phyloP scores from a whole-genome alignment of 2,113 vertebrate genomes.

The Lutjanus erythropterus region DNA sequence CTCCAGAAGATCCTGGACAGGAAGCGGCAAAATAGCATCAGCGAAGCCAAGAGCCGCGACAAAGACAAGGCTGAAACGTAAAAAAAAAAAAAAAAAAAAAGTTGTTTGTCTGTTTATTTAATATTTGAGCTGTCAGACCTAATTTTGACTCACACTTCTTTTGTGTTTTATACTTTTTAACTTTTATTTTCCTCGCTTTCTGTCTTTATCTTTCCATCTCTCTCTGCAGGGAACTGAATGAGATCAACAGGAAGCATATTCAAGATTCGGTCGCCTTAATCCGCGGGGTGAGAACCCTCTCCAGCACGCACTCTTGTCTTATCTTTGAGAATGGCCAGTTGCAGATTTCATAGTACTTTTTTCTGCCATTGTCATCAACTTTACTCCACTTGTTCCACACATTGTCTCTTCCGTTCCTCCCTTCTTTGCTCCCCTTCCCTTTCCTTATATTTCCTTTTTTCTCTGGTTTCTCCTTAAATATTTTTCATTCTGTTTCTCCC shows the following conservation, averaged over 20 bases:
- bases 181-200: not conserved
- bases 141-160: not conserved
- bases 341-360: constrained; percentile 1
- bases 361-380: constrained; percentile 31
- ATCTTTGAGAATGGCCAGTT: constrained; percentile 30
- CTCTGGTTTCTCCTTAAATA: not conserved
- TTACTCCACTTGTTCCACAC: not conserved
- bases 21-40: constrained; percentile 91
- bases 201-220: not conserved
- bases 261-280: constrained; percentile 87
- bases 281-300: constrained; percentile 80
- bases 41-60: constrained; percentile 87
- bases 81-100: constrained; percentile 57
- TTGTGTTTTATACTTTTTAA: not conserved
- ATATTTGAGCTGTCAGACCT: not conserved
- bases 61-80: constrained; percentile 89
- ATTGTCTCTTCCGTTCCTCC: not conserved
- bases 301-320: not conserved
- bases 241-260: constrained; percentile 92
- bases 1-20: constrained; percentile 91
- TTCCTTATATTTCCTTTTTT: not conserved
- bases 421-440: not conserved
- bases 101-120: not conserved
- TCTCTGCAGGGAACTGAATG: constrained; percentile 85
- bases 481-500: not conserved